Base-by-base conservation (phyloP, 2,888 invertebrate genomes). In the Latrodectus elegans region DNA sequence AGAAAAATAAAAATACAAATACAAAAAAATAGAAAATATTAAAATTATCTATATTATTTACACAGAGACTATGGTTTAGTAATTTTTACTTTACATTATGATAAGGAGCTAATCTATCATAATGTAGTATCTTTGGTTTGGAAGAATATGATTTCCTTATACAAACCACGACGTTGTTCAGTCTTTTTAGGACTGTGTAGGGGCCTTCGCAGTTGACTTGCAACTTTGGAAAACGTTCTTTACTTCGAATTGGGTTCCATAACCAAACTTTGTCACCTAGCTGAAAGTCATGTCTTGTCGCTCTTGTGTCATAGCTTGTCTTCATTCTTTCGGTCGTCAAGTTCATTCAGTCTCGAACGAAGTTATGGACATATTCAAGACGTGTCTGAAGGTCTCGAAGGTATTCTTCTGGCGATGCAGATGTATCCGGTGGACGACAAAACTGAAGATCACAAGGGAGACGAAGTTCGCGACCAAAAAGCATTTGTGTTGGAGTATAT, bases 251-350 rank as follows among this genome's bases (percentile, higher is more conserved):
- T 8, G 75, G 75, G 55, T 76, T 65, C n/a, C 38, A 76, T 15
- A 76, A 14, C 75, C 75, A 76, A 8, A 76, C 60, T n/a, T 65
- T 14, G 26, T 76, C 75, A 8, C 64, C 75, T 76, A 26, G 38
- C 0, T 64, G 4, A 38, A 76, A 76, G 0, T 60, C 64, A 64
- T 60, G 60, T 26, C 64, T 38, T 14, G 60, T 76, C 9, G 75
- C 38, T 52, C 49, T 76, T 14, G 26, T 38, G 64, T 49, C 75
- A 26, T 76, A 65, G 0, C 75, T 17, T 3, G 75, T 64, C 49
- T 76, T 76, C 64, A 65, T 76, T 14, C 52, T n/a, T n/a, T n/a
- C n/a, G n/a, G n/a, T n/a, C n/a, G n/a, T n/a, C n/a, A n/a, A n/a
- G n/a, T n/a, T n/a, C 64, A 76, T 76, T 38, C 49, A 11, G 38